phyloP scores from a whole-genome alignment of 2,888 invertebrate species.

The Hecatera dysodea region DNA sequence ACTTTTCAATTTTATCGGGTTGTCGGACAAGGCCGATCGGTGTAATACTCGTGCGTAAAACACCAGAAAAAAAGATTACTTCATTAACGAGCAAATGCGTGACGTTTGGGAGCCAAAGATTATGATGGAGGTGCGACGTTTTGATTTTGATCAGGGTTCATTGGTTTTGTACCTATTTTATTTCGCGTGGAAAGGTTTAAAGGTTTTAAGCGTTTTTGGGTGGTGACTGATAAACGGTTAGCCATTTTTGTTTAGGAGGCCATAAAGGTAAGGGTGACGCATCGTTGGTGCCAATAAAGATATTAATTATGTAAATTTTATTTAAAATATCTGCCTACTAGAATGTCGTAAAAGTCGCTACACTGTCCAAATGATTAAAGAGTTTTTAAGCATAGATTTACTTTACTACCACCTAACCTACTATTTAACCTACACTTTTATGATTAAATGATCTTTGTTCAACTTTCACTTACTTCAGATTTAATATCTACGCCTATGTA shows the following conservation, averaged over 20 bases:
- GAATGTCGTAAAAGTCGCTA: not conserved
- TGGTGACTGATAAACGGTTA: not conserved
- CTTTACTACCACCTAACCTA: not conserved
- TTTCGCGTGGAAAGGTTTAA: conserved; percentile 1
- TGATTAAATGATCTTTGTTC: not conserved
- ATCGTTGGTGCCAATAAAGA: conserved; percentile 32
- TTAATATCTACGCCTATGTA: not conserved
- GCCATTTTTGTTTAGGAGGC: conserved; percentile 25
- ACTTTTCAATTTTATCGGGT: conserved; percentile 78
- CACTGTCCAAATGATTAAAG: not conserved
- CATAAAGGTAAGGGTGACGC: conserved; percentile 33
- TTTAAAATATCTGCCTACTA: not conserved
- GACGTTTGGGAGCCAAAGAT: conserved; percentile 78
- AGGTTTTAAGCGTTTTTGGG: conserved; percentile 8
- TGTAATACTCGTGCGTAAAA: conserved; percentile 82
- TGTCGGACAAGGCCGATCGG: conserved; percentile 78
- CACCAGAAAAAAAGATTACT: conserved; percentile 81
- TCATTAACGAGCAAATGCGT: conserved; percentile 81
- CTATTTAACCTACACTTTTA: not conserved
- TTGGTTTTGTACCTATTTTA: conserved; percentile 9
- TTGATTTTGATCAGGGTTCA: conserved; percentile 23
- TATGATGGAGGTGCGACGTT: conserved; percentile 57
- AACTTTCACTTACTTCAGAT: conserved; percentile 5
- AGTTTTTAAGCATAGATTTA: not conserved
- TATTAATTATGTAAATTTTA: conserved; percentile 37